Conservation (phyloP, 2,888 invertebrate genomes). For the Corythucha ciliata region DNA sequence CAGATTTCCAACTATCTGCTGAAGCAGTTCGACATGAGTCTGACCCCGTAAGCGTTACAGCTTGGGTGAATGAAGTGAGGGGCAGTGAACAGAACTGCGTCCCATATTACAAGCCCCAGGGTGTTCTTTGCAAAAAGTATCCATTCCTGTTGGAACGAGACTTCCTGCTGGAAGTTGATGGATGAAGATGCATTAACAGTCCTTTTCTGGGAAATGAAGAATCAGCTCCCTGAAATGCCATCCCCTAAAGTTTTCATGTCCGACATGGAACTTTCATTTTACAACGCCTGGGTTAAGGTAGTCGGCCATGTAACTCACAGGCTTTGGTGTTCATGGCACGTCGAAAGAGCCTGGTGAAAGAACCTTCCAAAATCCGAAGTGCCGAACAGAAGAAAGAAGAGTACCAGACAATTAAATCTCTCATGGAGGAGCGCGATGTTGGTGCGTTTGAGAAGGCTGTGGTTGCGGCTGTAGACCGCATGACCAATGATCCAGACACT, state of each 20-base stretch:
- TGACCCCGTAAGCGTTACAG: slow-evolving; percentile 32
- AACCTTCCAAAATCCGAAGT: slow-evolving; percentile 31
- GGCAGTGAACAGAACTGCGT: slow-evolving; percentile 3
- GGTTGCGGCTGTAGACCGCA: not conserved
- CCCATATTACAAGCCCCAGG: slow-evolving; percentile 12
- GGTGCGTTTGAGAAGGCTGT: not conserved
- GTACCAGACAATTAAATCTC: slow-evolving; percentile 3
- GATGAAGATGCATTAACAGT: slow-evolving; percentile 1
- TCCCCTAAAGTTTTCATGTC: slow-evolving; percentile 30
- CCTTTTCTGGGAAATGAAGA: not conserved
- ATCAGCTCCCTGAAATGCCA: not conserved
- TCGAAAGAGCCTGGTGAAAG: slow-evolving; percentile 34
- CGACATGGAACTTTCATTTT: slow-evolving; percentile 31
- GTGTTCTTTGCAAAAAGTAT: not conserved
- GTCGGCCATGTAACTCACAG: slow-evolving; percentile 31
- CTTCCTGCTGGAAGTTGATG: not conserved
- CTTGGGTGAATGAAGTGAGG: slow-evolving; percentile 30
- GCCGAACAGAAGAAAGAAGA: slow-evolving; percentile 16
- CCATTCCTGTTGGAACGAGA: slow-evolving; percentile 1
- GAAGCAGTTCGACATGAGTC: slow-evolving; percentile 28
- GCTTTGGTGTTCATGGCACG: slow-evolving; percentile 27
- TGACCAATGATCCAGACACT: slow-evolving; percentile 28
- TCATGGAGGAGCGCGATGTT: slow-evolving; percentile 13
- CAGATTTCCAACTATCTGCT: slow-evolving; percentile 29
- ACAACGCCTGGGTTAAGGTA: slow-evolving; percentile 31